Evolutionary conservation across 2,113 vertebrate genomes (phyloP).

Genomic region (Dasyornis broadbenti): DNA sequence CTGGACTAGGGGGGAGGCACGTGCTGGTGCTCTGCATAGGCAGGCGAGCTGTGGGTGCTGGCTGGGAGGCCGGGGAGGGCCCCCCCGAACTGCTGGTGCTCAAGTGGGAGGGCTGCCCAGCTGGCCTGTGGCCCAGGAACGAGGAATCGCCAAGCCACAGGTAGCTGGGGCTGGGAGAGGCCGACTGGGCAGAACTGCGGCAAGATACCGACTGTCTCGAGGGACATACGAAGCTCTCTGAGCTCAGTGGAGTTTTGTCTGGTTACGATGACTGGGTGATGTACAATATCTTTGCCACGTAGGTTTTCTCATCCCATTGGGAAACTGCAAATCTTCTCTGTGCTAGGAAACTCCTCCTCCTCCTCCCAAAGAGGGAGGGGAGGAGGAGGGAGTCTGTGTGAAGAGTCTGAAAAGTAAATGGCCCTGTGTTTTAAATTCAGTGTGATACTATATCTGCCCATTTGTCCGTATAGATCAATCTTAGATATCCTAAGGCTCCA

Average conservation of each 20-base stretch:
- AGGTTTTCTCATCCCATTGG: conserved; percentile 24
- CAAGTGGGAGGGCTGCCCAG: conserved; percentile 35
- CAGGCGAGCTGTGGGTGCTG: not conserved
- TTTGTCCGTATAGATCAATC: conserved; percentile 1
- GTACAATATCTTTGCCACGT: not conserved
- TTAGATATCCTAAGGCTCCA: not conserved
- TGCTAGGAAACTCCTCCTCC: not conserved
- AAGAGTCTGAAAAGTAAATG: conserved; percentile 49
- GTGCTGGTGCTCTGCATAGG: not conserved
- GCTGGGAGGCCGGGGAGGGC: not conserved
- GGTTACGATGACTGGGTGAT: not conserved
- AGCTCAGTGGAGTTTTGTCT: not conserved
- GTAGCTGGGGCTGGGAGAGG: not conserved
- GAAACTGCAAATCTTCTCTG: conserved; percentile 17
- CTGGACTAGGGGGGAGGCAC: conserved; percentile 76
- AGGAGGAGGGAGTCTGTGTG: conserved; percentile 14
- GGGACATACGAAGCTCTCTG: not conserved
- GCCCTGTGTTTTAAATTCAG: conserved; percentile 37
- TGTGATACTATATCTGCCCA: conserved; percentile 24
- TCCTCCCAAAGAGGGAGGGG: not conserved
- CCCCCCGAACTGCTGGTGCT: conserved; percentile 66
- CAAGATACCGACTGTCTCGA: not conserved
- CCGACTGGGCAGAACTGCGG: conserved; percentile 21
- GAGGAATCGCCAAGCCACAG: not conserved
- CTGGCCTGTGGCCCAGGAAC: not conserved